Evolutionary conservation across 92 coral and sea anemone species (phyloP), one percentile per base, ranked within the genome.

Genomic region (Diadumene lineata): DNA sequence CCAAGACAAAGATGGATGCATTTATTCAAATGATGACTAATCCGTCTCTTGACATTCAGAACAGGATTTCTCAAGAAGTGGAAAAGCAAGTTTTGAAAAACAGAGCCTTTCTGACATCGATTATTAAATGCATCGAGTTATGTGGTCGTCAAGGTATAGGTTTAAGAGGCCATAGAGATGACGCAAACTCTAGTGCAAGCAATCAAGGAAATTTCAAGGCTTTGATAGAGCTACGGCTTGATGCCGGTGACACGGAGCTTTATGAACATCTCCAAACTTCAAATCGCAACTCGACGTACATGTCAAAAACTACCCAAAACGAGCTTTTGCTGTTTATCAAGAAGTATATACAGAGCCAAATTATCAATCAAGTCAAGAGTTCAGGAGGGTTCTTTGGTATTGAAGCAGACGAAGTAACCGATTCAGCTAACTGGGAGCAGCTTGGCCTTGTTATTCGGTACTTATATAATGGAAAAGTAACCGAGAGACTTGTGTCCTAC

Each of bases 401-500:
- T 72, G 83, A 26, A 64, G 90, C 86, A 76, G 86, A 81, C 34
- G 82, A 85, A 73, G 90, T 80, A 25, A 86, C 83, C 11, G 83
- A 81, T 57, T 33, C 82, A n/a, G 68, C 82, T 33, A 80, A 86
- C 85, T 80, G 82, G 82, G 90, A 85, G 79, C 85, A 85, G 61
- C 75, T 85, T 69, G 82, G 90, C 17, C 85, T 85, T 68, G 89
- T 84, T 67, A 48, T 84, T 9, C 84, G 84, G 26, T 77, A 83
- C 75, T 61, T 84, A 17, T 26, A 72, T 18, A 51, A 72, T 56
- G 88, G 75, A 16, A 74, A 65, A 48, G 70, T 75, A 68, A 63
- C 68, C 61, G 85, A 80, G 85, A 80, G 79, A 80, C 74, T 80
- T 77, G 64, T 80, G 43, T 57, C 67, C 67, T 76, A 75, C 62